Conservation (phyloP, 2,888 invertebrate species). For the Cistogaster globosa region DNA sequence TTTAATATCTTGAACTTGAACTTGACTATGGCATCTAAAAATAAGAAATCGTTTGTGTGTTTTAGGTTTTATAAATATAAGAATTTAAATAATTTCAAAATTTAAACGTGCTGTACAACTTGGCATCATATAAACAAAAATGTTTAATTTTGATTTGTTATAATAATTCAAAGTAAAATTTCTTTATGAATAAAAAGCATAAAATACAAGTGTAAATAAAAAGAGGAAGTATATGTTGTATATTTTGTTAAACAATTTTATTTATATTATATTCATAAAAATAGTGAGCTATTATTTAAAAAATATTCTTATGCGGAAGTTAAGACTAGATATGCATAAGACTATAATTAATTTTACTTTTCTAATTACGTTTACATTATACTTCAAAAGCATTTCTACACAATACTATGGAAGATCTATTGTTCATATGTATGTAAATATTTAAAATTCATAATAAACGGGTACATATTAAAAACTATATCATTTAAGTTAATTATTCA, state of each 20-base stretch:
- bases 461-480: not conserved
- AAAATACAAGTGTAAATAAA: conserved; percentile 25
- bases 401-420: conserved; percentile 67
- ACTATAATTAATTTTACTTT: conserved; percentile 42
- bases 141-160: conserved; percentile 39
- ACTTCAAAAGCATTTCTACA: conserved; percentile 27
- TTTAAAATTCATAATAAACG: not conserved
- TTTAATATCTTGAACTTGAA: conserved; percentile 80
- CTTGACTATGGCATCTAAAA: conserved; percentile 73
- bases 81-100: conserved; percentile 61
- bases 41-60: conserved; percentile 2
- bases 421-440: conserved; percentile 39
- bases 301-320: conserved; percentile 65
- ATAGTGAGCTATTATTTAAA: conserved; percentile 53
- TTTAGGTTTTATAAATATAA: conserved; percentile 44
- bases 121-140: conserved; percentile 54
- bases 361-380: conserved; percentile 22
- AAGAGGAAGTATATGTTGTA: conserved; percentile 56
- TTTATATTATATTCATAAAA: conserved; percentile 54
- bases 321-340: conserved; percentile 70
- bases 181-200: conserved; percentile 10
- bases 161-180: conserved; percentile 46
- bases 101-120: conserved; percentile 53
- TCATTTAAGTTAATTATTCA: not conserved
- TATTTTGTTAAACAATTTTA: conserved; percentile 48